Evolutionary conservation across 2,888 invertebrate genomes (phyloP), one percentile per base, ranked within the genome.

Genomic region (Agonopterix alstromeriana): DNA sequence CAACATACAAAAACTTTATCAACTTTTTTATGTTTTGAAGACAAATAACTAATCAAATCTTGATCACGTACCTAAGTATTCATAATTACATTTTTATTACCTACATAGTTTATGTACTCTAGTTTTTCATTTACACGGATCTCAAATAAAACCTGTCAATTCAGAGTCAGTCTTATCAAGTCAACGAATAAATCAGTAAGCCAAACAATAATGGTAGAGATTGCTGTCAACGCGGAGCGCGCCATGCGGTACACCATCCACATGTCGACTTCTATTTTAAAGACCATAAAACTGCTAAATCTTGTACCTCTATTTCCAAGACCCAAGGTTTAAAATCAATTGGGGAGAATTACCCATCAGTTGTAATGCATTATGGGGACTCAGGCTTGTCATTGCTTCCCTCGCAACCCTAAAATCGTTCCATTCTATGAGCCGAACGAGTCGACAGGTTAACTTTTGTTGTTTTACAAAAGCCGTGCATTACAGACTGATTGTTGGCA

Each of bases 361-460:
- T 38, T 38, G 38, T 38, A 38, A 10, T 38, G 38, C 10, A 10
- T 38, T 38, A 66, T 40, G 40, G 40, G 45, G 45, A n/a, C 38
- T 46, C 27, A 2, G 27, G 45, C 38, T 79, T 89, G 88, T 89
- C 89, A 88, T 81, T 85, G 81, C 84, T 81, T 82, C 82, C 82
- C 81, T 82, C 70, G 72, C 80, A 86, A 87, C 89, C 89, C 88
- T 85, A 84, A 86, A 87, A 84, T 81, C 74, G 77, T 77, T 83
- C 76, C 70, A 82, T 87, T 86, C 79, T 76, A 68, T 68, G 71
- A 70, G 67, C 70, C 77, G 81, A 78, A 81, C 78, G 79, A 77
- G 69, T 67, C 75, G 83, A 86, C 88, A 88, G 88, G 88, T 87
- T 86, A 82, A 82, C 87, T 87, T 87, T 87, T 88, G 86, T 85